Conservation (phyloP, 2,888 invertebrate species). For the Erebia ligea region DNA sequence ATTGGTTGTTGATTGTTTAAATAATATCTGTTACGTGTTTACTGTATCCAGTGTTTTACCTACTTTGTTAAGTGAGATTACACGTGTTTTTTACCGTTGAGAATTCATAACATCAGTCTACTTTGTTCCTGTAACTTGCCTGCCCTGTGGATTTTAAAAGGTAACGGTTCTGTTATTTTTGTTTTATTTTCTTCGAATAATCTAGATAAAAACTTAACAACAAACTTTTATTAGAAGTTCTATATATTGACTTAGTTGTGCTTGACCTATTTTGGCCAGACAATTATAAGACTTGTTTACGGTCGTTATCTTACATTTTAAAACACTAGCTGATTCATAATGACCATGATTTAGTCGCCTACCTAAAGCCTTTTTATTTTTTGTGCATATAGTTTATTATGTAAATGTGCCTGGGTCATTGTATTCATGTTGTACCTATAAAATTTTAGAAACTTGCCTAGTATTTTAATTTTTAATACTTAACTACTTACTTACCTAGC, state of each 20-base stretch:
- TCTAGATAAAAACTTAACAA: neutral
- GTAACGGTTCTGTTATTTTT: constrained; percentile 67
- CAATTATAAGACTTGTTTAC: constrained; percentile 2
- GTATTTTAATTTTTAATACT: neutral
- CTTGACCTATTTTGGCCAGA: neutral
- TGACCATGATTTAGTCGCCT: constrained; percentile 3
- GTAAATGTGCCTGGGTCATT: neutral
- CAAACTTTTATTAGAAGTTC: neutral
- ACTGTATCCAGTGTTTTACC: constrained; percentile 63
- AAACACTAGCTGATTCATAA: neutral
- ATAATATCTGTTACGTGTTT: constrained; percentile 50
- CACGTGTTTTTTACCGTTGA: constrained; percentile 57
- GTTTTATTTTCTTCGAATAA: neutral
- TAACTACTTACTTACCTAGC: too few species aligned
- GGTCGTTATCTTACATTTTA: constrained; percentile 12
- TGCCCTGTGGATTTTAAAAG: constrained; percentile 74
- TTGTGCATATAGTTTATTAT: neutral
- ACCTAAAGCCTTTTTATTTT: neutral
- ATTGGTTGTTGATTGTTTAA: constrained; percentile 51
- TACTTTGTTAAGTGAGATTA: constrained; percentile 56
- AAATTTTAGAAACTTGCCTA: too few species aligned
- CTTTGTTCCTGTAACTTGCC: constrained; percentile 74
- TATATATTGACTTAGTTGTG: neutral
- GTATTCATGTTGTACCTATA: neutral
- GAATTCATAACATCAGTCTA: constrained; percentile 61